Base-by-base conservation (phyloP, 2,888 invertebrate genomes). In the Tuta absoluta region DNA sequence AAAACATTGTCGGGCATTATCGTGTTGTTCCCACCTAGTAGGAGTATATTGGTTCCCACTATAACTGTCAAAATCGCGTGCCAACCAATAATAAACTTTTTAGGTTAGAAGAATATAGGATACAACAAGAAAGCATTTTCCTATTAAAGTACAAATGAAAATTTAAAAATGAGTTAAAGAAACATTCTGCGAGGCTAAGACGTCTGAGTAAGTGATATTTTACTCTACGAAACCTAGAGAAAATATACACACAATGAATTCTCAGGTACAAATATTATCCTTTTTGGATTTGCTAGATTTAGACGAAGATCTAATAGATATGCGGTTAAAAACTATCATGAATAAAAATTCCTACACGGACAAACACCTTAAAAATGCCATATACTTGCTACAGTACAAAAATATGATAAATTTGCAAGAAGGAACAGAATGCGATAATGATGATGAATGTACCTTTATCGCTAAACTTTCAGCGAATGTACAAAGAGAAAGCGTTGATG, bases 271-370 rank as follows among this genome's bases (percentile, higher is more conserved):
- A 37, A 65, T 86, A 19, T 57, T 89, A 33, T 80, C 84, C 2
- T 85, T 89, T 62, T 74, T 91, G 68, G 88, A 92, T 74, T 72
- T 89, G 65, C 71, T 92, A 37, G 87, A 91, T 74, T 77, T 92
- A 66, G 87, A 89, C 62, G 92, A 92, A 77, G 85, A 85, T 68
- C 14, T 87, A 1, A 75, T 91, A 41, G 89, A 92, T 73, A 64
- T 68, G 11, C 81, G 86, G 38, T 75, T 91, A n/a, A 79, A 81
- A 69, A 69, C 72, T 38, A 71, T 92, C 33, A 89, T 89, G 83
- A 65, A 68, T 60, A 83, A 75, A 69, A 77, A 67, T 51, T 75
- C 72, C 24, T 72, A 79, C 63, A 77, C 83, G 5, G 75, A 70
- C 62, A 81, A 80, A 71, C 83, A 90, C 65, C 72, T 91, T n/a